phyloP scores from a whole-genome alignment of 2,113 vertebrate species.

The Myrmecophaga tridactyla region DNA sequence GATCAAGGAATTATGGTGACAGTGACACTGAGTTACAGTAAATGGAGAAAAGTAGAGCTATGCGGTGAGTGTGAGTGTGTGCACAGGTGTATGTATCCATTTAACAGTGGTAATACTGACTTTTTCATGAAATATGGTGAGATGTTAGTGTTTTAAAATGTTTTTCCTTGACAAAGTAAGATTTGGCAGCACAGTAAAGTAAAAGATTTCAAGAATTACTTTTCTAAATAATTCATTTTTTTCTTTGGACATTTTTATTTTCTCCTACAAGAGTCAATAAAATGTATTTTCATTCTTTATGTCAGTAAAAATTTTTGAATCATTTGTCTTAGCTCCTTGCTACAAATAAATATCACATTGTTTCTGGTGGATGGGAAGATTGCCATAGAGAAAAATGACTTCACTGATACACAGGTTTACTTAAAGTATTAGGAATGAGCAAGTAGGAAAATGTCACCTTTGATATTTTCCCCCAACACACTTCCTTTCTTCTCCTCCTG shows the following conservation, averaged over 20 bases:
- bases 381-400: not conserved
- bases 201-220: not conserved
- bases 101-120: not conserved
- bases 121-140: not conserved
- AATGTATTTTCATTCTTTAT: not conserved
- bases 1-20: not conserved
- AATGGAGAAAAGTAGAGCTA: not conserved
- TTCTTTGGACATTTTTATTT: not conserved
- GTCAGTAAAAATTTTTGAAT: not conserved
- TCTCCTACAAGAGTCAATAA: not conserved
- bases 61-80: not conserved
- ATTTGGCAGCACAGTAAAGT: not conserved
- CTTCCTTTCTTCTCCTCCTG: not conserved
- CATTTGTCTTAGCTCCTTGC: not conserved
- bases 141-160: not conserved
- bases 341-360: not conserved
- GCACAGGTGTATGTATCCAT: rapidly evolving
- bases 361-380: not conserved
- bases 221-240: not conserved
- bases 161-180: not conserved
- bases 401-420: not conserved
- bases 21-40: not conserved
- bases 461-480: not conserved
- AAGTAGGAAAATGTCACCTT: not conserved
- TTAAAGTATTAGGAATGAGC: not conserved